phyloP scores from a whole-genome alignment of 2,888 invertebrate species.

The Ceramica pisi region DNA sequence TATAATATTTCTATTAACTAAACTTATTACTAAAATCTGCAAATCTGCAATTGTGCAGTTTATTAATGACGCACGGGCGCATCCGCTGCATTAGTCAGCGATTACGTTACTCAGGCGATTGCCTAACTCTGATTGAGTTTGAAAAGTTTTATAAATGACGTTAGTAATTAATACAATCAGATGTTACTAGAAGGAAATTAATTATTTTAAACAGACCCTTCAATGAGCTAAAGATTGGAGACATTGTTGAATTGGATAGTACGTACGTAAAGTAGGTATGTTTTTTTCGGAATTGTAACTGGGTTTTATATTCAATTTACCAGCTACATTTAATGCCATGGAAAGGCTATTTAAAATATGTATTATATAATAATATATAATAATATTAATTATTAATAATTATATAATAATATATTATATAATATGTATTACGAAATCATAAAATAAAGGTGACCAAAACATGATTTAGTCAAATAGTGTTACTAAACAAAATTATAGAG shows the following conservation, averaged over 20 bases:
- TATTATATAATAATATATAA: too few species aligned
- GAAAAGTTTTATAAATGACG: slow-evolving; percentile 3
- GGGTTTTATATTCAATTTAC: background rate
- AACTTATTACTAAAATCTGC: too few species aligned
- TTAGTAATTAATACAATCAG: background rate
- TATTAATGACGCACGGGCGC: too few species aligned
- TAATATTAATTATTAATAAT: too few species aligned
- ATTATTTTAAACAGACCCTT: background rate
- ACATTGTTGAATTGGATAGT: background rate
- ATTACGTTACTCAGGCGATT: too few species aligned
- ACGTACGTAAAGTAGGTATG: background rate
- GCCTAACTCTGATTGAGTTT: background rate
- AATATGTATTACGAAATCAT: background rate
- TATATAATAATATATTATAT: too few species aligned
- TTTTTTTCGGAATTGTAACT: background rate
- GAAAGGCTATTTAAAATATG: background rate
- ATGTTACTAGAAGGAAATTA: background rate
- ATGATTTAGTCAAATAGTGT: background rate
- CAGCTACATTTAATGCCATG: background rate
- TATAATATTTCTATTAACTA: too few species aligned
- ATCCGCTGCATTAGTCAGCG: too few species aligned
- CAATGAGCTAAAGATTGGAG: background rate
- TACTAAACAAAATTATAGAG: background rate
- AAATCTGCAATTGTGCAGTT: too few species aligned
- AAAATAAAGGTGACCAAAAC: background rate